phyloP scores from a whole-genome alignment of 2,113 vertebrate species.

The Brevimyrus niger region DNA sequence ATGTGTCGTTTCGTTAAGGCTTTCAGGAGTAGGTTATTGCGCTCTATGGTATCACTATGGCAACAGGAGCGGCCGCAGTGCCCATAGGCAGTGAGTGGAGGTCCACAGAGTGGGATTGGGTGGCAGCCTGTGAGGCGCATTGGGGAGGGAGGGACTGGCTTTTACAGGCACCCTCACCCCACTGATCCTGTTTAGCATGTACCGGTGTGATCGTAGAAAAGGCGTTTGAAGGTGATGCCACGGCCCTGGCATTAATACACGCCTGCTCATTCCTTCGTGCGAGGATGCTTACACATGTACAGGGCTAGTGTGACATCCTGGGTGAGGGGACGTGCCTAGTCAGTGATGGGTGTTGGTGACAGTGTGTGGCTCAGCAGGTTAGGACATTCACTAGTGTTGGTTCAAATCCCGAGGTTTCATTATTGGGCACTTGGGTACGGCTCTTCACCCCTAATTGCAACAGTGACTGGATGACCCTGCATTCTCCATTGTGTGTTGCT shows the following conservation, averaged over 20 bases:
- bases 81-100: neutral
- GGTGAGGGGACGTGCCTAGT: neutral
- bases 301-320: neutral
- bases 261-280: neutral
- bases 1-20: neutral
- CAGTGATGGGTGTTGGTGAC: neutral
- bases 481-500: neutral
- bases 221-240: neutral
- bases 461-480: neutral
- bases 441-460: neutral
- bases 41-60: neutral
- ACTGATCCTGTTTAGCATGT: neutral
- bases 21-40: neutral
- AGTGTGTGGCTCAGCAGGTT: neutral
- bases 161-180: neutral
- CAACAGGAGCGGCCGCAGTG: neutral
- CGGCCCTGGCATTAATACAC: neutral
- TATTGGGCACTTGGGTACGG: neutral
- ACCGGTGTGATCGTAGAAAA: neutral
- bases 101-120: constrained; percentile 4
- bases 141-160: neutral
- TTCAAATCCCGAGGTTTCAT: neutral
- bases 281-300: neutral
- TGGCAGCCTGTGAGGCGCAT: neutral
- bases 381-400: neutral